These are phyloP conservation scores for Ondatra zibethicus DNA, from an alignment of 2,113 vertebrate species.

Conservation along the genomic window DNA sequence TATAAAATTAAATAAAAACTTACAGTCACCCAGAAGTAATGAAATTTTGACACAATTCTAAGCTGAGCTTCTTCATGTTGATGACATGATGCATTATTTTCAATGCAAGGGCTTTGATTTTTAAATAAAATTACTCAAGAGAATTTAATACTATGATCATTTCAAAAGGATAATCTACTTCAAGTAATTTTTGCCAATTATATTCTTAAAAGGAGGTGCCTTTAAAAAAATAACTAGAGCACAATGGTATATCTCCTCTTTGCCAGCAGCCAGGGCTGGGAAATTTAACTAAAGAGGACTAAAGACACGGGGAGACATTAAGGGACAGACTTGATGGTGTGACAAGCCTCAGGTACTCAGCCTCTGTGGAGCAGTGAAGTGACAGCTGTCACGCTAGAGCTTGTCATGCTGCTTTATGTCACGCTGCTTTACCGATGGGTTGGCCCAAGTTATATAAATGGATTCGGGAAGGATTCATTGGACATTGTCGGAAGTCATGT, in stretches of 20 bases:
- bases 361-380: neutral
- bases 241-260: neutral
- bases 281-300: conserved; percentile 34
- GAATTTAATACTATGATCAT: conserved; percentile 60
- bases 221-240: conserved; percentile 61
- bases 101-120: neutral
- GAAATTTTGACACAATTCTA: neutral
- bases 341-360: neutral
- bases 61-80: neutral
- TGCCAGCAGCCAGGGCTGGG: conserved; percentile 35
- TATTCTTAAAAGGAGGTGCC: conserved; percentile 3
- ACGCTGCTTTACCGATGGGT: neutral
- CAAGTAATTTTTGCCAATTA: conserved; percentile 66
- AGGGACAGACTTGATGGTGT: neutral
- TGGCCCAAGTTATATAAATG: conserved; percentile 59
- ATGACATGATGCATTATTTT: conserved; percentile 35
- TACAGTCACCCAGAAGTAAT: neutral
- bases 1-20: neutral
- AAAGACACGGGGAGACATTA: neutral
- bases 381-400: conserved; percentile 12
- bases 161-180: conserved; percentile 71
- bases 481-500: conserved; percentile 43
- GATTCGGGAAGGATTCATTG: conserved; percentile 58
- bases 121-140: conserved; percentile 47
- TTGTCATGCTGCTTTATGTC: conserved; percentile 54